Evolutionary conservation across 2,888 invertebrate genomes (phyloP).

Genomic region (Calliphora vomitoria): DNA sequence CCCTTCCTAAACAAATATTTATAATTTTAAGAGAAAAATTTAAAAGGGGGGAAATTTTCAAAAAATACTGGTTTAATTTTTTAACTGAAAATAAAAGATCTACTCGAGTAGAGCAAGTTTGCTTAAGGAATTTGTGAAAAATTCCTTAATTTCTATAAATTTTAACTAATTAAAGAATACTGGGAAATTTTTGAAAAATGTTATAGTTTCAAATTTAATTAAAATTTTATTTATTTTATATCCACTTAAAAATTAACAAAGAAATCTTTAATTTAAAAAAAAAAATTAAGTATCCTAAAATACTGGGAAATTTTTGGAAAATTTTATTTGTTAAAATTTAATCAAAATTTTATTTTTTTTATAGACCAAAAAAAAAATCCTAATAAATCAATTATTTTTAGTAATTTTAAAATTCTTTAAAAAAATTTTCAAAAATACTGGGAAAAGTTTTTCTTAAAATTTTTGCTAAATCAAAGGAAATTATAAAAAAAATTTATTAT

Average conservation of each 20-base stretch:
- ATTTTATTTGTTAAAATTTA: no score
- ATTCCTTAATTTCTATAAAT: background rate
- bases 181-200: constrained; percentile 1
- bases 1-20: background rate
- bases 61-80: constrained; percentile 6
- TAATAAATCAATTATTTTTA: background rate
- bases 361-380: no score
- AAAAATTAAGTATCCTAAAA: background rate
- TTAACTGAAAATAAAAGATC: background rate
- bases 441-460: background rate
- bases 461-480: background rate
- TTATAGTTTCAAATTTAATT: no score
- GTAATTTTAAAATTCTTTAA: background rate
- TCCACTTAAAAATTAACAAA: no score
- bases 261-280: no score
- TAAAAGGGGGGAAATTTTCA: background rate
- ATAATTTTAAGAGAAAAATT: no score
- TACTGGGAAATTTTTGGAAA: background rate
- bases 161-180: background rate
- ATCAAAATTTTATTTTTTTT: no score
- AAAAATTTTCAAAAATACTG: background rate
- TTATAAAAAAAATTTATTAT: no score
- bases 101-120: background rate
- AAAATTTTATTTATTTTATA: no score
- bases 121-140: background rate